Conservation (phyloP, 2,113 vertebrate genomes). For the Rhabdornis inornatus region DNA sequence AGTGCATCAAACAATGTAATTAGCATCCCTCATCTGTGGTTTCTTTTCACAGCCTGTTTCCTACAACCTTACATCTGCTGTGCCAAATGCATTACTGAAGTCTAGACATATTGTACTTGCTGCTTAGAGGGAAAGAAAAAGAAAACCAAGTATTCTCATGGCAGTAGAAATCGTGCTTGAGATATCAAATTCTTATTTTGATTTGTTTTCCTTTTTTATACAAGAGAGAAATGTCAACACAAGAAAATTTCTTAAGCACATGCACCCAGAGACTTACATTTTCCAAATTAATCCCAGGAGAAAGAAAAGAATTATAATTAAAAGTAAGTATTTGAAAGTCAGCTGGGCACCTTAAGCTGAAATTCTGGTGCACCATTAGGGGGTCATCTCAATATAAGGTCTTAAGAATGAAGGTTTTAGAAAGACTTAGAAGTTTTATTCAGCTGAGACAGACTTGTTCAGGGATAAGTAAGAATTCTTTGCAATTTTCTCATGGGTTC, state of each 20-base stretch:
- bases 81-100: background rate
- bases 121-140: background rate
- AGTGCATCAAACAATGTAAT: background rate
- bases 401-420: constrained; percentile 30
- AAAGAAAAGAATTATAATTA: constrained; percentile 20
- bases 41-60: background rate
- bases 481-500: constrained; percentile 50
- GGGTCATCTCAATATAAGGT: background rate
- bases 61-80: background rate
- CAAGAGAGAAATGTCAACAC: background rate
- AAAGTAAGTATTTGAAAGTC: constrained; percentile 13
- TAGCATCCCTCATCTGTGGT: background rate
- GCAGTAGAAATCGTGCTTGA: background rate
- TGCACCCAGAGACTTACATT: background rate
- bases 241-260: background rate
- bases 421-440: constrained; percentile 19
- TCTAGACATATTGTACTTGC: background rate
- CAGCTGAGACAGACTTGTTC: background rate
- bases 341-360: constrained; percentile 27
- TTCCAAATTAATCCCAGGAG: background rate
- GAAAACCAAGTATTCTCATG: background rate
- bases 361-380: constrained; percentile 18
- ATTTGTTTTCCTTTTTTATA: background rate
- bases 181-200: background rate
- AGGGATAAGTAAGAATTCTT: constrained; percentile 42